phyloP scores from a whole-genome alignment of 1,140 invertebrate species.

The Campodea augens region DNA sequence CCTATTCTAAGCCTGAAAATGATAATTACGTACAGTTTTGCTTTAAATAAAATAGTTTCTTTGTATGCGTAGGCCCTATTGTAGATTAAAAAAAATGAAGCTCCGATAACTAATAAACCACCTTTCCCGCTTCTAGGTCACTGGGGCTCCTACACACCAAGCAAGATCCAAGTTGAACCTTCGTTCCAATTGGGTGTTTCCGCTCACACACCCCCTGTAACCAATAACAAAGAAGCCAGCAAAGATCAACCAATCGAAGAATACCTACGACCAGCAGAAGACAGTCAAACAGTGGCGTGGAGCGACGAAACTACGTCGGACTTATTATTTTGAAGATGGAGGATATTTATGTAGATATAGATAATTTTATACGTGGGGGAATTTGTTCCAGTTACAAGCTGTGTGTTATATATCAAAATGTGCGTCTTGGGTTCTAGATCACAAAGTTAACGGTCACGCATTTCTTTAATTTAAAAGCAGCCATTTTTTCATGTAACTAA shows the following conservation, averaged over 20 bases:
- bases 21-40: too few species aligned
- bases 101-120: too few species aligned
- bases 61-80: too few species aligned
- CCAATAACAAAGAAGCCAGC: constrained; percentile 13
- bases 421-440: too few species aligned
- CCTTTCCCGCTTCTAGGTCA: constrained; percentile 17
- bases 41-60: background rate
- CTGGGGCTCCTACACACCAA: constrained; percentile 40
- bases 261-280: constrained; percentile 35
- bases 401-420: too few species aligned
- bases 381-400: too few species aligned
- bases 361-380: too few species aligned
- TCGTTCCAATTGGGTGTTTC: constrained; percentile 43
- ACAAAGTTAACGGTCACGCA: too few species aligned
- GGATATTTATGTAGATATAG: background rate
- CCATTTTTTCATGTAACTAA: too few species aligned
- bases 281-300: constrained; percentile 34
- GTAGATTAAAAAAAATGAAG: too few species aligned
- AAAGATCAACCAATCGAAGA: constrained; percentile 20
- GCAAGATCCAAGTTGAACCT: constrained; percentile 33
- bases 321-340: constrained; percentile 39
- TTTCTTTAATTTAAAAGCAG: too few species aligned
- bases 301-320: constrained; percentile 40
- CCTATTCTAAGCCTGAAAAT: too few species aligned
- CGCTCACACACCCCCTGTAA: constrained; percentile 20